Base-by-base conservation (phyloP, 2,113 vertebrate genomes). In the Menidia beryllina region DNA sequence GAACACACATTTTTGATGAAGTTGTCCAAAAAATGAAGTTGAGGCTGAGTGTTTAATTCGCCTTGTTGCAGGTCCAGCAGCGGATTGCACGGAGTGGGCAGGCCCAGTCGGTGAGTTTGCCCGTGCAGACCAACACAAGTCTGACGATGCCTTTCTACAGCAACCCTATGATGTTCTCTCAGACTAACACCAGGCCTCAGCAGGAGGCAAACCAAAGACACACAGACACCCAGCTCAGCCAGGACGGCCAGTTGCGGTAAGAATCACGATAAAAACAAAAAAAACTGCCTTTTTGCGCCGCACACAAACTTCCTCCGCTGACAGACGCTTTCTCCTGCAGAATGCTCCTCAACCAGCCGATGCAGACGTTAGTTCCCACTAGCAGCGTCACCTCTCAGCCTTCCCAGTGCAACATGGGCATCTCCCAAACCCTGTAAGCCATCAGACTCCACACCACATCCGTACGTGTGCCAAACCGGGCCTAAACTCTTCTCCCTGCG, bases 281-380 rank as follows among this genome's bases (percentile, higher is more conserved):
- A 13, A 13, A 39, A 5, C n/a, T 19, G 4, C n/a, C 14, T n/a
- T 48, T 51, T 17, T 11, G 2, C 7, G 15, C 24, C 10, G 1
- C 61, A 63, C 30, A 48, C n/a, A 19, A 21, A 51, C 0, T 52
- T 62, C 47, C 27, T 41, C 7, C 49, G 26, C 4, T 81, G 47
- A 86, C 34, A 50, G 10, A 43, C 68, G 62, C 51, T 21, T 14
- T 82, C 41, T 64, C 58, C 23, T 26, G 59, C 84, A 95, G 93
- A 58, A 93, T 95, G 93, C 89, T 94, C 49, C 92, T 95, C 39
- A 95, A 94, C 85, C 93, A 94, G 87, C 91, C 91, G 21, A 84
- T 93, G 75, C 93, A 94, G 89, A 87, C 91, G 0, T 76, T 93
- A 63, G 86, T 94, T 75, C 88, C 92, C 53, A 90, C 87, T 7